phyloP scores from a whole-genome alignment of 2,888 invertebrate species.

The Lithophane socia region DNA sequence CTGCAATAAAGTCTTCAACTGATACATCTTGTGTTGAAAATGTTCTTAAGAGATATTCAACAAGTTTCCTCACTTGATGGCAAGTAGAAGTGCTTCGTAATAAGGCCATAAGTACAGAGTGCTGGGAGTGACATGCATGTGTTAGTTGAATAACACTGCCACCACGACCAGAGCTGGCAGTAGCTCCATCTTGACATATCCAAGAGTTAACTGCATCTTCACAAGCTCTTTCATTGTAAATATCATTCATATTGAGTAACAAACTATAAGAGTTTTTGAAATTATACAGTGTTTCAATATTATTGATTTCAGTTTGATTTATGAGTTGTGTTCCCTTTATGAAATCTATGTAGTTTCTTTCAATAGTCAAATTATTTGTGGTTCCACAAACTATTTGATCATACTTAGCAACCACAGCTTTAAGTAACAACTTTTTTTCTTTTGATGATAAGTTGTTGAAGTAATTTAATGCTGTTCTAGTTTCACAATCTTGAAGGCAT shows the following conservation, averaged over 20 bases:
- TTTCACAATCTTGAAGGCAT: conserved; percentile 83
- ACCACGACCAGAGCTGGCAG: conserved; percentile 75
- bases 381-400: conserved; percentile 82
- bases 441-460: conserved; percentile 76
- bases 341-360: conserved; percentile 87
- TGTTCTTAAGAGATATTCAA: conserved; percentile 78
- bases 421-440: conserved; percentile 79
- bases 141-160: conserved; percentile 77
- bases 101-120: conserved; percentile 74
- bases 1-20: conserved; percentile 64
- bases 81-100: conserved; percentile 80
- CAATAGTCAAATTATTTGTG: conserved; percentile 71
- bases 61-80: conserved; percentile 77
- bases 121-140: conserved; percentile 71
- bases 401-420: conserved; percentile 81
- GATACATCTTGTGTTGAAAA: conserved; percentile 55
- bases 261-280: conserved; percentile 84
- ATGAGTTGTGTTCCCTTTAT: conserved; percentile 82
- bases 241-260: conserved; percentile 76
- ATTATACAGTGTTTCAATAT: conserved; percentile 83
- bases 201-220: conserved; percentile 71
- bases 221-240: conserved; percentile 78
- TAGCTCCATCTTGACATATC: conserved; percentile 69
- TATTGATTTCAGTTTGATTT: conserved; percentile 74
- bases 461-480: conserved; percentile 81